A percentile compares a stretch with the other conserved stretches of the same genome.
These are phyloP conservation scores for Hycleus cichorii DNA, from an alignment of 1,140 invertebrate genomes.

Conservation along the genomic window DNA sequence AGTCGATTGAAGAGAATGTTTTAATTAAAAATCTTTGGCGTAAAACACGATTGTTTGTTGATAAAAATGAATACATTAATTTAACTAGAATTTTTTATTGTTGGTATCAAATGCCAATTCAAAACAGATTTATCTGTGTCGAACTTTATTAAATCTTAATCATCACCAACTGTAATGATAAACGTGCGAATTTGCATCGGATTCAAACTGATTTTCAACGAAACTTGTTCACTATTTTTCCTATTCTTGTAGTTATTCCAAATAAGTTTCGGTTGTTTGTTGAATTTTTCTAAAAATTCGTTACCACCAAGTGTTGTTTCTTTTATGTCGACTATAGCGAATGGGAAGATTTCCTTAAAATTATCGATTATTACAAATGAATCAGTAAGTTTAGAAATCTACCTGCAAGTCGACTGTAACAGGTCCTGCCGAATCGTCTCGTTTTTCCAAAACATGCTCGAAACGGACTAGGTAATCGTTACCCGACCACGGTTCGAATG, in stretches of 20 bases:
- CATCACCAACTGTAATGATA: not conserved
- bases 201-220: slow-evolving; percentile 5
- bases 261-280: not conserved
- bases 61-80: too few species aligned
- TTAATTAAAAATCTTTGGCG: too few species aligned
- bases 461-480: slow-evolving; percentile 64
- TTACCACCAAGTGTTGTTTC: slow-evolving; percentile 14
- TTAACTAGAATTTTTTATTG: too few species aligned
- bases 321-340: slow-evolving; percentile 4
- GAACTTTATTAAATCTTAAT: too few species aligned
- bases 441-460: slow-evolving; percentile 77
- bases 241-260: not conserved
- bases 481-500: slow-evolving; percentile 74
- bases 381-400: not conserved
- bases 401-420: slow-evolving; percentile 50
- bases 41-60: too few species aligned
- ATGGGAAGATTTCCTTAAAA: slow-evolving; percentile 17
- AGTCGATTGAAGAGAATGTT: too few species aligned
- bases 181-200: slow-evolving; percentile 24
- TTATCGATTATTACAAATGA: not conserved
- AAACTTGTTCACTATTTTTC: not conserved
- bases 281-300: not conserved
- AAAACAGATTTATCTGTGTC: too few species aligned
- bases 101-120: too few species aligned
- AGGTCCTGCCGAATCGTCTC: slow-evolving; percentile 53